Evolutionary conservation across 64 coral and sea anemone species (phyloP), one percentile per base, ranked within the genome.

Genomic region (Porites lutea): DNA sequence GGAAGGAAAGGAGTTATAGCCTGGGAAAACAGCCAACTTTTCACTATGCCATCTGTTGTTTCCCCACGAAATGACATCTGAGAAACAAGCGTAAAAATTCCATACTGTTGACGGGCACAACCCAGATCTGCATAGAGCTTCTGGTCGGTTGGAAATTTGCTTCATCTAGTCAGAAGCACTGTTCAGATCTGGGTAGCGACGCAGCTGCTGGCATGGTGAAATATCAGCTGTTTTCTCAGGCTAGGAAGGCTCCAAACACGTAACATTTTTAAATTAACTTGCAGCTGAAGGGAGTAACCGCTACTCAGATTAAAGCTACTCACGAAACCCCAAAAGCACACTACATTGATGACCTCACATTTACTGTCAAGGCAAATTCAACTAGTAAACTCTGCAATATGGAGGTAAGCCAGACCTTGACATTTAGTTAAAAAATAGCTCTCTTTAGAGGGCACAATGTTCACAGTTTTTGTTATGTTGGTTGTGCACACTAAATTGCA

Each of bases 261-360:
- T 6, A 20, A 44, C 7, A 48, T 63, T 22, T 53, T 69, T 52
- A 72, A 37, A 37, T 37, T 79, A 44, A 45, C 48, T 82, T 64
- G 13, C 60, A 98, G 96, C 81, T 98, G 49, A 14, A 69, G 59
- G 68, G 79, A 6, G 92, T 82, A 43, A 88, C 78, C 63, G 65
- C 83, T 13, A 50, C 77, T 22, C 74, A 93, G 46, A 82, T 98
- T 21, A 88, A 86, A 53, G 96, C 96, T 11, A 98, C 27, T 15
- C 96, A 98, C 61, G 48, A 79, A 62, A 98, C 93, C 67, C 96
- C 96, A 82, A 77, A 81, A 69, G 57, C 91, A 5, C 90, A 95
- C 87, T 98, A 90, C 55, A 11, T 83, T 55, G 96, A 98, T 88
- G 96, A 98, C 74, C 69, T 98, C 48, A 95, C 90, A 48, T 95